These are phyloP conservation scores for Megalops cyprinoides DNA, from an alignment of 2,797 vertebrate genomes.

Conservation along the genomic window DNA sequence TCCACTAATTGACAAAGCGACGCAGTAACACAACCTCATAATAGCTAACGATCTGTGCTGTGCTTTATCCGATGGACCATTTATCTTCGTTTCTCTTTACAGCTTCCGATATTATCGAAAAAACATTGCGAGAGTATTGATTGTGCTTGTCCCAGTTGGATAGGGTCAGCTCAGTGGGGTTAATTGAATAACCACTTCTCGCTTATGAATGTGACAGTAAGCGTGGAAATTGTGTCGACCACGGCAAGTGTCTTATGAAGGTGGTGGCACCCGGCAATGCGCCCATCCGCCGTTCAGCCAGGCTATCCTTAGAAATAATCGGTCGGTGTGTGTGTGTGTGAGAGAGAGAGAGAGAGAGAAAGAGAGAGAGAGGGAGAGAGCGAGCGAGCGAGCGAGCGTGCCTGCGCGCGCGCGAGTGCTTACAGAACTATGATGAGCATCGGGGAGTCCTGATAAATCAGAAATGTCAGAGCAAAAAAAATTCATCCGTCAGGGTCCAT, in stretches of 20 bases:
- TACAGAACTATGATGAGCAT: slow-evolving; percentile 18
- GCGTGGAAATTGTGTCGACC: background rate
- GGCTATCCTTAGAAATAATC: background rate
- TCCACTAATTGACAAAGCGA: background rate
- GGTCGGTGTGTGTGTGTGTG: background rate
- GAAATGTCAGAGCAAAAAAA: slow-evolving; percentile 36
- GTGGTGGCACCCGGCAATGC: background rate
- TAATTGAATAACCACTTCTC: slow-evolving; percentile 39
- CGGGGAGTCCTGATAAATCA: slow-evolving; percentile 33
- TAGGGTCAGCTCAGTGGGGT: slow-evolving; percentile 16
- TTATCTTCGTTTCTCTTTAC: background rate
- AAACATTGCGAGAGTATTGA: background rate
- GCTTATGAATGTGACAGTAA: background rate
- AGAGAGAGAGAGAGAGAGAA: too few relatives aligned
- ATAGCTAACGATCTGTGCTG: background rate
- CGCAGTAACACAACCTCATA: background rate
- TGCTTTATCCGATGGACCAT: too few relatives aligned
- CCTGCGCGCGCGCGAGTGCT: background rate
- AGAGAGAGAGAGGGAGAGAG: slow-evolving; percentile 9
- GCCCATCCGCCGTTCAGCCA: background rate
- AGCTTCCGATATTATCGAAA: background rate
- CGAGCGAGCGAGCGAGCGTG: slow-evolving; percentile 5
- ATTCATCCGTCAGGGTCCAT: slow-evolving; percentile 56
- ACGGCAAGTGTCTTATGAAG: background rate
- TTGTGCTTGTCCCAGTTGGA: background rate